A percentile compares a stretch with the other conserved stretches of the same genome.
phyloP scores from a whole-genome alignment of 2,888 invertebrate genomes.

The Prosopocoilus inquinatus region DNA sequence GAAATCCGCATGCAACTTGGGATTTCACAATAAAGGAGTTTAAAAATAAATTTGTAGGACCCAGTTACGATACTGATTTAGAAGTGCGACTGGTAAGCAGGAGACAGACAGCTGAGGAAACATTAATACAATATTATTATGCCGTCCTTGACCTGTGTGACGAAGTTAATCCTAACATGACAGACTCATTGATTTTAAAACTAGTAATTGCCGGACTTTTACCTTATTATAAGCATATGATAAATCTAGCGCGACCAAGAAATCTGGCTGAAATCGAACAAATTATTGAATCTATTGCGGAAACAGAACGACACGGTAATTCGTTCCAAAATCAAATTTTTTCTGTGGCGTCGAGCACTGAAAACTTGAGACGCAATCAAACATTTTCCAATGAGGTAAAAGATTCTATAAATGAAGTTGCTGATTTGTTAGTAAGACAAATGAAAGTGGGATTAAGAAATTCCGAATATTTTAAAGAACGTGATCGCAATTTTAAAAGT shows the following conservation, averaged over 20 bases:
- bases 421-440: too few relatives aligned
- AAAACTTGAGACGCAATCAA: too few relatives aligned
- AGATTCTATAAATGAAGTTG: too few relatives aligned
- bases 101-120: neutral
- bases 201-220: neutral
- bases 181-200: neutral
- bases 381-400: too few relatives aligned
- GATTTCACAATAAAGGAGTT: neutral
- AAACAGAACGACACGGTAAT: constrained; percentile 1
- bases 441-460: too few relatives aligned
- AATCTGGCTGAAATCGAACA: neutral
- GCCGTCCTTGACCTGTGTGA: neutral
- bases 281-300: neutral
- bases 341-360: neutral
- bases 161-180: neutral
- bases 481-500: too few relatives aligned
- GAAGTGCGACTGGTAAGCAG: neutral
- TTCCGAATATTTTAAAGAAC: too few relatives aligned
- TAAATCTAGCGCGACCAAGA: neutral
- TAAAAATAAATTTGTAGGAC: neutral
- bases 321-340: neutral
- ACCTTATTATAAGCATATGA: neutral
- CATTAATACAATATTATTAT: neutral
- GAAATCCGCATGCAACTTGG: neutral
- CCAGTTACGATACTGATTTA: neutral